phyloP scores from a whole-genome alignment of 1,140 invertebrate species.

The Rhyzopertha dominica region DNA sequence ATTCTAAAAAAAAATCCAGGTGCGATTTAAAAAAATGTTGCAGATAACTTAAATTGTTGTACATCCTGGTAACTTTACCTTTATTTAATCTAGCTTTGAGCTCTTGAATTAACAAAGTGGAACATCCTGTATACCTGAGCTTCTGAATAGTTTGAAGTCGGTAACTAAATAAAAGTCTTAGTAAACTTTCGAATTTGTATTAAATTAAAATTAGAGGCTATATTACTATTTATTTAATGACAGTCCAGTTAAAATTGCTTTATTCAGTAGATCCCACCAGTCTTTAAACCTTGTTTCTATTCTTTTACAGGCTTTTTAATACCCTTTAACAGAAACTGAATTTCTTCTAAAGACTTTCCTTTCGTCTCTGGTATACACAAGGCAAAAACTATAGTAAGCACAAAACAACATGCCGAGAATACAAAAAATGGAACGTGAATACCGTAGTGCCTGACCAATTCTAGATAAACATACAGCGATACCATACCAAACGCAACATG shows the following conservation, averaged over 20 bases:
- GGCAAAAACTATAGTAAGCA: constrained; percentile 59
- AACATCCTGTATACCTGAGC: too few species aligned
- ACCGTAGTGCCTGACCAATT: constrained; percentile 48
- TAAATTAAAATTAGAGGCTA: neutral
- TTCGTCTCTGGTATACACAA: constrained; percentile 72
- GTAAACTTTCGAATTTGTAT: neutral
- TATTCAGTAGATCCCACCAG: neutral
- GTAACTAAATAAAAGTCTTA: neutral
- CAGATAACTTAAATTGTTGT: too few species aligned
- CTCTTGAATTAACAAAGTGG: too few species aligned
- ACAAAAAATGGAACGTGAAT: constrained; percentile 60
- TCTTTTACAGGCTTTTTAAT: neutral
- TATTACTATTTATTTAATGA: neutral
- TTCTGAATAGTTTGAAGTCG: too few species aligned
- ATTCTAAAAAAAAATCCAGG: too few species aligned
- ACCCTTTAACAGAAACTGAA: constrained; percentile 50
- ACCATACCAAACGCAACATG: constrained; percentile 52
- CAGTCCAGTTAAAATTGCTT: neutral
- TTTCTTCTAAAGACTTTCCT: constrained; percentile 68
- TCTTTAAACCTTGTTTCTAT: neutral
- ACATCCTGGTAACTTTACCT: too few species aligned
- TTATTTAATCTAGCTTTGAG: too few species aligned
- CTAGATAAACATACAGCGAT: constrained; percentile 60
- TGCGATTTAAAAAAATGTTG: too few species aligned
- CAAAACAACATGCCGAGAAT: constrained; percentile 56